Evolutionary conservation across 2,797 vertebrate genomes (phyloP).

Genomic region (Scolopax bukidnonensis): DNA sequence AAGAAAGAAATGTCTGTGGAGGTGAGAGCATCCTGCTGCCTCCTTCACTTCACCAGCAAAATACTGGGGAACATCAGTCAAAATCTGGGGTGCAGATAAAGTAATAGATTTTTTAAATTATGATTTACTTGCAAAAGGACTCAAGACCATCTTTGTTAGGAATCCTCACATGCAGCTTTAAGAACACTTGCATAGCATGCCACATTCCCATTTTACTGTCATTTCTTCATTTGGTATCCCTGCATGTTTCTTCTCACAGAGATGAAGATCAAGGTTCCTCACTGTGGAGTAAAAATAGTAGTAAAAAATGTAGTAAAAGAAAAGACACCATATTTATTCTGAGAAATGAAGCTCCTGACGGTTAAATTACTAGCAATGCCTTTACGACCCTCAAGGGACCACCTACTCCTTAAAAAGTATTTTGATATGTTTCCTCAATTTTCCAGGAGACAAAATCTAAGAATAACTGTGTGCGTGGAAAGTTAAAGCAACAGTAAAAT

Average conservation of each 20-base stretch:
- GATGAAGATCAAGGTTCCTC: not conserved
- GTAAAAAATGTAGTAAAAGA: not conserved
- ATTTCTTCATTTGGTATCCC: not conserved
- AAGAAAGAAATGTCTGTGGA: not conserved
- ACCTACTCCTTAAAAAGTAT: not conserved
- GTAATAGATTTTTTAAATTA: not conserved
- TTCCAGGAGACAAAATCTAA: not conserved
- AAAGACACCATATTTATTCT: not conserved
- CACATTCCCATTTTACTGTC: not conserved
- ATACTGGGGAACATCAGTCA: not conserved
- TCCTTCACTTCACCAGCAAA: not conserved
- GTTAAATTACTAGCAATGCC: not conserved
- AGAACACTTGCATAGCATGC: not conserved
- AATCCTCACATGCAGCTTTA: not conserved
- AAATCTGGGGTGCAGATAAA: not conserved
- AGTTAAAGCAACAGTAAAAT: not conserved
- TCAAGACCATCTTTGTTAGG: not conserved
- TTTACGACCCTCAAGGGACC: not conserved
- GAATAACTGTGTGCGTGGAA: not conserved
- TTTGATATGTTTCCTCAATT: not conserved
- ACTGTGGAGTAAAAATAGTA: not conserved
- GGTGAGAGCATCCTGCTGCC: not conserved
- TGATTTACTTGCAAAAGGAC: not conserved
- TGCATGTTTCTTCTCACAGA: rapidly evolving
- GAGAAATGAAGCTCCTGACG: slow-evolving; percentile 1